phyloP scores from a whole-genome alignment of 2,888 invertebrate species.

The Ernsta delagoae region DNA sequence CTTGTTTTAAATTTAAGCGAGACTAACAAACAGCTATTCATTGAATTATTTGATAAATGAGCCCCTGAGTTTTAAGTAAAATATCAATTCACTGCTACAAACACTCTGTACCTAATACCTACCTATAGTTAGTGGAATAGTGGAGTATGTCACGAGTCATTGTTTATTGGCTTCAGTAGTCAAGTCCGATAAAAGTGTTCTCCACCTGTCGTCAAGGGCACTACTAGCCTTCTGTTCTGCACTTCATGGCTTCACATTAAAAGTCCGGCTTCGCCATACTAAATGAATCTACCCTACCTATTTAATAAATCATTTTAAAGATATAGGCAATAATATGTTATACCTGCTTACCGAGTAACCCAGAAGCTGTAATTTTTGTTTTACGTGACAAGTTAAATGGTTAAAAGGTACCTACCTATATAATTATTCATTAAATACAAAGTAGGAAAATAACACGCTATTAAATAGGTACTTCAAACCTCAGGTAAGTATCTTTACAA shows the following conservation, averaged over 20 bases:
- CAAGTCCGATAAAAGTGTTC: conserved; percentile 26
- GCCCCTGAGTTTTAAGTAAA: background rate
- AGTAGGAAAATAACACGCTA: too few relatives aligned
- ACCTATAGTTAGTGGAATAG: background rate
- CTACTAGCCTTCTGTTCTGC: conserved; percentile 19
- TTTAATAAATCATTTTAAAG: too few relatives aligned
- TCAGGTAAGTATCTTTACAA: too few relatives aligned
- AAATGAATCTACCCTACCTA: conserved; percentile 18
- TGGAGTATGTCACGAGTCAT: conserved; percentile 15
- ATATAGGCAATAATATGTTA: too few relatives aligned
- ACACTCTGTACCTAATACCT: background rate
- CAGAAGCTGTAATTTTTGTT: too few relatives aligned
- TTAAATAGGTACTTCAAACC: too few relatives aligned
- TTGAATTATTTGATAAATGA: too few relatives aligned
- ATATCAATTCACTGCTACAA: background rate
- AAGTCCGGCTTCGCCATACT: conserved; percentile 16
- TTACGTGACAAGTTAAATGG: background rate
- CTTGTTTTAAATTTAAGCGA: too few relatives aligned
- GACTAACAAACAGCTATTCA: too few relatives aligned
- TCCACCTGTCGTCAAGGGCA: conserved; percentile 28
- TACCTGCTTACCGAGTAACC: too few relatives aligned
- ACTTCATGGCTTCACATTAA: conserved; percentile 31
- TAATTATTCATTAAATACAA: too few relatives aligned
- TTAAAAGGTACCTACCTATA: too few relatives aligned
- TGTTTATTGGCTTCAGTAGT: conserved; percentile 32